These are phyloP conservation scores for Hypercompe scribonia DNA, from an alignment of 2,888 invertebrate species.

Conservation along the genomic window DNA sequence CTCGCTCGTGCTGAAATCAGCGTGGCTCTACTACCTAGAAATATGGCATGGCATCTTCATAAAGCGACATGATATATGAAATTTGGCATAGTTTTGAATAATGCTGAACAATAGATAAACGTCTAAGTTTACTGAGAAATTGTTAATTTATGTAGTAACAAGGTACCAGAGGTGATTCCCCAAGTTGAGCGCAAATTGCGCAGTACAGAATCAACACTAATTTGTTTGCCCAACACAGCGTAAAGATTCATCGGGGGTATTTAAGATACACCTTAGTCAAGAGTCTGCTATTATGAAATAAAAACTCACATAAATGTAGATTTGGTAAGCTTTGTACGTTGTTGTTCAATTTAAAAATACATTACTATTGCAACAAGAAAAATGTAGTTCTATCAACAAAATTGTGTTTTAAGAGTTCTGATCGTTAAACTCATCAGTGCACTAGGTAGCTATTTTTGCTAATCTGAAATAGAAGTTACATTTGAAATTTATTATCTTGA, in stretches of 20 bases:
- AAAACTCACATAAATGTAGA: slow-evolving; percentile 10
- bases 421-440: background rate
- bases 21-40: no score
- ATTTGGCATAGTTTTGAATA: no score
- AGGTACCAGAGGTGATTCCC: no score
- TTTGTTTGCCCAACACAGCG: background rate
- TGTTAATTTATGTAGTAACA: no score
- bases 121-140: no score
- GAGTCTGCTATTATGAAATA: slow-evolving; percentile 17
- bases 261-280: slow-evolving; percentile 4
- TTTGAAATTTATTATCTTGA: background rate
- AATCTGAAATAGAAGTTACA: background rate
- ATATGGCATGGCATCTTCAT: no score
- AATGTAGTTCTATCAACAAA: background rate
- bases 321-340: slow-evolving; percentile 12
- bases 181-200: background rate
- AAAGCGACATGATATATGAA: no score
- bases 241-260: slow-evolving; percentile 3
- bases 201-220: background rate
- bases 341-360: background rate
- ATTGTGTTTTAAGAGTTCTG: background rate
- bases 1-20: no score
- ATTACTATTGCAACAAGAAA: background rate
- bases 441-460: background rate
- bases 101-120: no score